phyloP scores from a whole-genome alignment of 1,140 invertebrate genomes.

The Megathymus violae region DNA sequence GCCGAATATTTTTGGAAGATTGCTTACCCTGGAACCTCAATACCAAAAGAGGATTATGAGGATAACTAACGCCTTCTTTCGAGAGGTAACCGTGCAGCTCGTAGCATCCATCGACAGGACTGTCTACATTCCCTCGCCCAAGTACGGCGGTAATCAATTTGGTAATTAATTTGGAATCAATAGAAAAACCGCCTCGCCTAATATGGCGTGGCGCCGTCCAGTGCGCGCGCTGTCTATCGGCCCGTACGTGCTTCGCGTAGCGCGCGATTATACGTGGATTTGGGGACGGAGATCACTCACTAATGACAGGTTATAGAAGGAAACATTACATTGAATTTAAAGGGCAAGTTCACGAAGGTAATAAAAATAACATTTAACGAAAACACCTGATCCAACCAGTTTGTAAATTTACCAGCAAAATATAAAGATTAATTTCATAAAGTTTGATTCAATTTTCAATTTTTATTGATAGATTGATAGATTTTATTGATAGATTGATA shows the following conservation, averaged over 20 bases:
- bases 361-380: no score
- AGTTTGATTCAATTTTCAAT: no score
- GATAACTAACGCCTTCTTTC: background rate
- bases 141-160: slow-evolving; percentile 42
- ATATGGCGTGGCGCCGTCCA: slow-evolving; percentile 33
- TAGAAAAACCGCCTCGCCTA: slow-evolving; percentile 53
- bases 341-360: no score
- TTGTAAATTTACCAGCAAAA: no score
- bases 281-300: slow-evolving; percentile 1
- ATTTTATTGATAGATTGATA: no score
- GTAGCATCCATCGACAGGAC: background rate
- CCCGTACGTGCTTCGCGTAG: slow-evolving; percentile 21
- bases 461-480: no score
- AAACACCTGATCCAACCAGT: no score
- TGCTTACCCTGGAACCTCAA: no score
- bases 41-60: no score
- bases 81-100: background rate
- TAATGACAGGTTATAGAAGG: background rate
- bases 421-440: no score
- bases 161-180: slow-evolving; percentile 56
- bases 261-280: background rate
- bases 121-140: slow-evolving; percentile 8
- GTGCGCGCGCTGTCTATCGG: slow-evolving; percentile 20
- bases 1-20: background rate
- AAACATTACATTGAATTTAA: no score